A percentile compares a stretch with the other conserved stretches of the same genome.
phyloP scores from a whole-genome alignment of 2,113 vertebrate genomes.

The Dolichotis patagonum region DNA sequence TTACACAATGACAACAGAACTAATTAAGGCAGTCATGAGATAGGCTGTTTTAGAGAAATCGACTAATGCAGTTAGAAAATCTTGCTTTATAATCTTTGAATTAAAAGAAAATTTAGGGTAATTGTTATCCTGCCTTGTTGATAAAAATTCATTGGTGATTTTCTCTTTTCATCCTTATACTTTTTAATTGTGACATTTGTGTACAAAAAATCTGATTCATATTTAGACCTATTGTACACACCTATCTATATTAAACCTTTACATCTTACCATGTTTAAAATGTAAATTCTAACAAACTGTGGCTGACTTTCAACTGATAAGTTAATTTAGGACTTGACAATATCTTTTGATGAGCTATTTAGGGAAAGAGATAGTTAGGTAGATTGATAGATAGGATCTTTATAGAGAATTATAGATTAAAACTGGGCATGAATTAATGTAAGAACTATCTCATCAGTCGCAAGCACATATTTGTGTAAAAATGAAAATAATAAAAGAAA shows the following conservation, averaged over 20 bases:
- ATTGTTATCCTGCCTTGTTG: neutral
- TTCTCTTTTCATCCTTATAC: neutral
- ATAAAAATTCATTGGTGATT: neutral
- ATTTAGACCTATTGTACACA: neutral
- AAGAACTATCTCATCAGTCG: neutral
- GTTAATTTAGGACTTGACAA: conserved; percentile 23
- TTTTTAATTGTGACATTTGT: conserved; percentile 4
- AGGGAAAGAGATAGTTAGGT: neutral
- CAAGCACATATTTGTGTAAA: conserved; percentile 26
- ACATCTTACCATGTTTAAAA: conserved; percentile 24
- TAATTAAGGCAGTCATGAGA: neutral
- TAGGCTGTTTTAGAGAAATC: neutral
- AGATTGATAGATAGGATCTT: neutral
- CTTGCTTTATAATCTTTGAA: neutral
- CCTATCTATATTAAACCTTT: neutral
- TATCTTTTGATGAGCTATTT: conserved; percentile 22
- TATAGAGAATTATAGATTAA: conserved; percentile 41
- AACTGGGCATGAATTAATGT: neutral
- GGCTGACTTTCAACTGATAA: neutral
- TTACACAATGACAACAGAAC: neutral
- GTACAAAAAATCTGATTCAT: conserved; percentile 10
- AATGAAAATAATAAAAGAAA: neutral
- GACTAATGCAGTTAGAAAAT: neutral
- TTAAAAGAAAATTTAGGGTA: neutral
- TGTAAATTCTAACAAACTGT: conserved; percentile 30